These are phyloP conservation scores for Microctenopoma lineatum DNA, from an alignment of 2,797 vertebrate species.

Conservation along the genomic window DNA sequence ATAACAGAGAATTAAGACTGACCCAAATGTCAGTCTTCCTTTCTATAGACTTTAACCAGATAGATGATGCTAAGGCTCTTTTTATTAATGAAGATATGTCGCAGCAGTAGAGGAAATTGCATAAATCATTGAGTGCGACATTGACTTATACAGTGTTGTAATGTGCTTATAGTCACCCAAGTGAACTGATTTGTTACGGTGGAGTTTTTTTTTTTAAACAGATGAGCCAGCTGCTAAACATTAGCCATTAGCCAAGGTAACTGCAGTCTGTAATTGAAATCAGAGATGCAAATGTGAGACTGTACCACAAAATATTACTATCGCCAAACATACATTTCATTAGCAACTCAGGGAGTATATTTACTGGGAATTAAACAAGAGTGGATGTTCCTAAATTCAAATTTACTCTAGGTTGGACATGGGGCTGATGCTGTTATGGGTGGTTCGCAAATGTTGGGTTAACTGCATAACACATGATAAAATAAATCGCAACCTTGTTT, in stretches of 20 bases:
- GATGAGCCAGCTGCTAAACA: slow-evolving; percentile 44
- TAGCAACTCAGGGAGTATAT: slow-evolving; percentile 8
- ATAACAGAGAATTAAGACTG: no score
- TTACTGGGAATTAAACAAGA: slow-evolving; percentile 41
- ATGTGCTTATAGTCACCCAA: slow-evolving; percentile 31
- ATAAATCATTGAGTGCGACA: slow-evolving; percentile 5
- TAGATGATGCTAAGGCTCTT: neutral
- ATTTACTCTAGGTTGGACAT: slow-evolving; percentile 20
- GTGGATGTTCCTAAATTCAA: slow-evolving; percentile 35
- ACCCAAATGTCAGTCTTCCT: neutral
- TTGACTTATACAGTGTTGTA: slow-evolving; percentile 15
- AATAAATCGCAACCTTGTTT: neutral
- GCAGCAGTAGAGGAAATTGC: slow-evolving; percentile 18
- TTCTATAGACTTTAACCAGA: neutral
- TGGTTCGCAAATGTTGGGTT: neutral
- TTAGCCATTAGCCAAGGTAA: slow-evolving; percentile 44
- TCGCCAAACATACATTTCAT: slow-evolving; percentile 36
- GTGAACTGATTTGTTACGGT: slow-evolving; percentile 33
- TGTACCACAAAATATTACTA: slow-evolving; percentile 17
- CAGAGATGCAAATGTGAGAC: slow-evolving; percentile 26
- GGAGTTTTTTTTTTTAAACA: slow-evolving; percentile 34
- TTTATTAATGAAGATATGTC: slow-evolving; percentile 15
- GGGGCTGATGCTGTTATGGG: neutral
- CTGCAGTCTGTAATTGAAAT: slow-evolving; percentile 15
- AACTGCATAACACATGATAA: neutral